These are phyloP conservation scores for Antigone vipio DNA, from an alignment of 2,113 vertebrate genomes.

Conservation along the genomic window DNA sequence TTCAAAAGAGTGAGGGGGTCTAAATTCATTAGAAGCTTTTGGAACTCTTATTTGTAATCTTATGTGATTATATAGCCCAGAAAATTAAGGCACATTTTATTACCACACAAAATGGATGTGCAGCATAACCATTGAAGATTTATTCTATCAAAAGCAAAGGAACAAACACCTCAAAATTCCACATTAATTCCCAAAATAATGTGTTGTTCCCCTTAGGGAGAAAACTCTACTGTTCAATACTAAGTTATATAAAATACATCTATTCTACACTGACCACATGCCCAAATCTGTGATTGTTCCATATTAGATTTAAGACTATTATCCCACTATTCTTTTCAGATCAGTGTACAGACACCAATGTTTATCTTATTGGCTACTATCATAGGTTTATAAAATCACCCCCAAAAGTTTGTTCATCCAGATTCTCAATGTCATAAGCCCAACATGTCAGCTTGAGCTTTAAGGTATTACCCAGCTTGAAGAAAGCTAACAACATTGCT, in stretches of 20 bases:
- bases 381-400: not conserved
- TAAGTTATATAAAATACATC: not conserved
- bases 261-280: not conserved
- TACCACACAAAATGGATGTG: not conserved
- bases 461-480: not conserved
- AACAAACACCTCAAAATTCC: not conserved
- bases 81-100: not conserved
- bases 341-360: not conserved
- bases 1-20: not conserved
- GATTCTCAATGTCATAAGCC: not conserved
- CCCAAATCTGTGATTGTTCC: not conserved
- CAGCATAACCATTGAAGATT: not conserved
- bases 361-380: not conserved
- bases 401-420: not conserved
- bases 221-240: not conserved
- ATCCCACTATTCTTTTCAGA: not conserved
- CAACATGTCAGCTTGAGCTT: not conserved
- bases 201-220: not conserved
- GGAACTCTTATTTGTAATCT: not conserved
- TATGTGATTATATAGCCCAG: not conserved
- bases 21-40: slow-evolving; percentile 13
- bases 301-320: not conserved
- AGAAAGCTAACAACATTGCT: not conserved
- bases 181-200: not conserved
- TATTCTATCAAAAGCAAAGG: not conserved